Percentiles rank a stretch among this genome's conserved stretches.
phyloP scores from a whole-genome alignment of 2,888 invertebrate genomes.

The Griposia aprilina region DNA sequence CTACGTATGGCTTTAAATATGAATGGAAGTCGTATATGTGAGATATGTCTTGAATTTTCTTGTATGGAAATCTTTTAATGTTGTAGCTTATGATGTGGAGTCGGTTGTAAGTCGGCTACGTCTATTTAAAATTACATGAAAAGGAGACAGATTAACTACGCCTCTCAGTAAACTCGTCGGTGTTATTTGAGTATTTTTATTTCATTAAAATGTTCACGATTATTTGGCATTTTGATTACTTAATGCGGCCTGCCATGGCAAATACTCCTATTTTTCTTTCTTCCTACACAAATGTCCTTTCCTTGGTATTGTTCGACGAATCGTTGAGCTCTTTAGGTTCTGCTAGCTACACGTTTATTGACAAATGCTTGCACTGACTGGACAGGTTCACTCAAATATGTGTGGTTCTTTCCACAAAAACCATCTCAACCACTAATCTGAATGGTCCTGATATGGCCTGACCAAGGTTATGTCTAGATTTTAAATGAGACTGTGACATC shows the following conservation, averaged over 20 bases:
- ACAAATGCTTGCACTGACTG: too few species aligned
- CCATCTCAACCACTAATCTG: too few species aligned
- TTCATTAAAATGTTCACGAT: background rate
- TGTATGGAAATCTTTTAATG: background rate
- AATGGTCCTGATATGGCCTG: too few species aligned
- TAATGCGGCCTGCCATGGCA: background rate
- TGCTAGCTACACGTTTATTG: background rate
- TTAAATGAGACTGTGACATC: too few species aligned
- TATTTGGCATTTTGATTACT: background rate
- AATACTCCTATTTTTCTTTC: too few species aligned
- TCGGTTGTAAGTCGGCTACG: background rate
- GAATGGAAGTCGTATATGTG: conserved; percentile 15
- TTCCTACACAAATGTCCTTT: background rate
- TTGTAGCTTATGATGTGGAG: background rate
- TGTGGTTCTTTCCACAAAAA: too few species aligned
- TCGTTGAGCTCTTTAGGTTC: too few species aligned
- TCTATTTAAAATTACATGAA: background rate
- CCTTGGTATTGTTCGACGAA: background rate
- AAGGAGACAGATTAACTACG: background rate
- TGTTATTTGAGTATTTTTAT: background rate
- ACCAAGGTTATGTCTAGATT: too few species aligned
- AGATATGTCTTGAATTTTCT: conserved; percentile 7
- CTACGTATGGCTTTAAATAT: conserved; percentile 3
- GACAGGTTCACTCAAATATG: too few species aligned
- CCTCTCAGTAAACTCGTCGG: background rate